Base-by-base conservation (phyloP, 2,797 vertebrate genomes). In the Silurus aristotelis region DNA sequence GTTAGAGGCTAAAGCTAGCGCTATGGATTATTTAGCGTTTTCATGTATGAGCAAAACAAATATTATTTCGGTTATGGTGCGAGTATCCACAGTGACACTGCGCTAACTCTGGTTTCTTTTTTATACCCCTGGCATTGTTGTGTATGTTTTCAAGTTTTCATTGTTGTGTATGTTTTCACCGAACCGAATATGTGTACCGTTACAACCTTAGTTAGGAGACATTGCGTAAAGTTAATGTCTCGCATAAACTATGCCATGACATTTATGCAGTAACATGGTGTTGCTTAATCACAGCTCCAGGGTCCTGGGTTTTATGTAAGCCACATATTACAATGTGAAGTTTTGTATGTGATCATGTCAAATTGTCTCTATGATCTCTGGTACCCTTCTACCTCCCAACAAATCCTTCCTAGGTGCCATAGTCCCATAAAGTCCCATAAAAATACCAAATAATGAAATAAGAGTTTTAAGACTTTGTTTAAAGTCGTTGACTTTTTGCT, bases 221-320 rank as follows among this genome's bases (percentile, higher is more conserved):
- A 67, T 6, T 14, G n/a, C 13, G 25, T 27, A 12, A 15, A 13
- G 15, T 66, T 27, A 66, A 66, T 1, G 25, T 25, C 5, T 64
- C 63, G n/a, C 13, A 25, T 67, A n/a, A 5, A 27, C 64, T 27
- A 31, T 31, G 25, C 64, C 5, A 1, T 27, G 25, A 6, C 64
- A 67, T 67, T 67, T 66, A 6, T 67, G 25, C 25, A 27, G 3
- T 67, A 3, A 31, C 14, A 2, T 67, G 15, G 27, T 27, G 20
- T 17, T 68, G 66, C 27, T 15, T 1, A 15, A 1, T 67, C 6
- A 67, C 27, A 17, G 14, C 14, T 67, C 6, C 66, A 31, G 27
- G 25, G 25, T 68, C 27, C 66, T 25, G 1, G 9, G 6, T 68
- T 38, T 1, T 0, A 68, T 8, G 0, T 0, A 4, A 66, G 5